These are phyloP conservation scores for Sebastiscus tertius DNA, from an alignment of 2,797 vertebrate genomes.

Conservation along the genomic window DNA sequence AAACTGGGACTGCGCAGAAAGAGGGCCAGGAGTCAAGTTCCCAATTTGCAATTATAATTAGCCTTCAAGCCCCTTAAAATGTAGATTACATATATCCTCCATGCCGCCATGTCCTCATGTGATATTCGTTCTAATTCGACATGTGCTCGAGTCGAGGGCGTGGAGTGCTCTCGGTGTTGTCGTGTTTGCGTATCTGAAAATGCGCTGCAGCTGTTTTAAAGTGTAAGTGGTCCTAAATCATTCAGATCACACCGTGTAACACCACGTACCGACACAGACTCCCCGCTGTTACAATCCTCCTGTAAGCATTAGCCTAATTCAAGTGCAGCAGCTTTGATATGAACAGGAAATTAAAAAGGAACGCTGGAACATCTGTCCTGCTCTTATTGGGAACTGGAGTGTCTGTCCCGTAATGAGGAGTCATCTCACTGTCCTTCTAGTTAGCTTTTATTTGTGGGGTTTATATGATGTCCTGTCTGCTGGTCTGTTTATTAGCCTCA, in stretches of 20 bases:
- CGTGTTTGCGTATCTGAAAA: conserved; percentile 25
- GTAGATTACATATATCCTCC: conserved; percentile 49
- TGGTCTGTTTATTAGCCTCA: neutral
- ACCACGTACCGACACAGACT: conserved; percentile 7
- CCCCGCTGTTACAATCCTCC: conserved; percentile 24
- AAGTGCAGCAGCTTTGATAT: conserved; percentile 14
- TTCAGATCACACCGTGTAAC: conserved; percentile 45
- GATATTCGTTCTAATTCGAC: conserved; percentile 37
- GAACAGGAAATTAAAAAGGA: conserved; percentile 22
- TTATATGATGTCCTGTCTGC: neutral
- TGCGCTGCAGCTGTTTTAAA: conserved; percentile 53
- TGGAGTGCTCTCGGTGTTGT: conserved; percentile 10
- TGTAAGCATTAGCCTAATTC: conserved; percentile 20
- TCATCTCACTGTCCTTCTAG: neutral
- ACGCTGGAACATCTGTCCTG: conserved; percentile 20
- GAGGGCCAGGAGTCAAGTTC: conserved; percentile 51
- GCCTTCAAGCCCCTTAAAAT: conserved; percentile 45
- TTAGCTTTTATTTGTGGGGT: neutral
- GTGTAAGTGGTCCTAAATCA: conserved; percentile 52
- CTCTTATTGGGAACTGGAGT: neutral
- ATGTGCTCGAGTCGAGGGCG: conserved; percentile 17
- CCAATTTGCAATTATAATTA: conserved; percentile 66
- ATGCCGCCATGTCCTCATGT: conserved; percentile 28
- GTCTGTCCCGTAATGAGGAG: neutral
- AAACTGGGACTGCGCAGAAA: conserved; percentile 31